A percentile compares a stretch with the other conserved stretches of the same genome.
Evolutionary conservation across 2,113 vertebrate species (phyloP).

Genomic region (Cygnus buccinator): DNA sequence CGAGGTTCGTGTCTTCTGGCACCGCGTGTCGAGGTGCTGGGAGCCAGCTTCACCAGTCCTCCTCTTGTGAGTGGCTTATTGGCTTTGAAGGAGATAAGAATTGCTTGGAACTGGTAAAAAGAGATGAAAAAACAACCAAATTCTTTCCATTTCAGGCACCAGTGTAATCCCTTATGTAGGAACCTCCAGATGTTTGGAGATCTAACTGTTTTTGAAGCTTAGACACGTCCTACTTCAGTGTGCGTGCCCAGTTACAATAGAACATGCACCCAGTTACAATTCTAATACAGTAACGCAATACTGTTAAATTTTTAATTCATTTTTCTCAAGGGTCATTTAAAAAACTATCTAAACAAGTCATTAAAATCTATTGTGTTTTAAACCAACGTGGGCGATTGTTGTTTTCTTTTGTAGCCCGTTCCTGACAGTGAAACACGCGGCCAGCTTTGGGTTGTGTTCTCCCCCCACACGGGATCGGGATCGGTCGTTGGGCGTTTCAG

Average conservation of each 20-base stretch:
- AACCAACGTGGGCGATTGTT: neutral
- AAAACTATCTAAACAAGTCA: accelerated
- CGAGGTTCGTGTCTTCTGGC: neutral
- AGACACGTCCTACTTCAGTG: accelerated
- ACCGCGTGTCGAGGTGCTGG: accelerated
- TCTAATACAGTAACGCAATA: accelerated
- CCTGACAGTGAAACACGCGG: accelerated
- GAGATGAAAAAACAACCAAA: neutral
- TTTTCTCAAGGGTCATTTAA: accelerated
- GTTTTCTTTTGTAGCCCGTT: neutral
- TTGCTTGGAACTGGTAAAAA: neutral
- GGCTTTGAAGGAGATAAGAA: accelerated
- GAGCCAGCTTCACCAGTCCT: accelerated
- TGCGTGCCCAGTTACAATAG: accelerated
- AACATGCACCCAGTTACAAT: accelerated
- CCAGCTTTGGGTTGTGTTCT: accelerated
- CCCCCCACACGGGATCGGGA: accelerated
- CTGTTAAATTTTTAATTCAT: accelerated
- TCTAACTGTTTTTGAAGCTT: accelerated
- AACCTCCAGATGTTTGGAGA: accelerated
- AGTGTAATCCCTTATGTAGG: neutral
- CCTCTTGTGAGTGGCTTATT: no score
- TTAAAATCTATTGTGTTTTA: neutral
- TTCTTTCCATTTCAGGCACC: accelerated
- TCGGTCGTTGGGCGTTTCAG: accelerated